Conservation (phyloP, 1,140 invertebrate genomes). For the Dinothrombium tinctorium region DNA sequence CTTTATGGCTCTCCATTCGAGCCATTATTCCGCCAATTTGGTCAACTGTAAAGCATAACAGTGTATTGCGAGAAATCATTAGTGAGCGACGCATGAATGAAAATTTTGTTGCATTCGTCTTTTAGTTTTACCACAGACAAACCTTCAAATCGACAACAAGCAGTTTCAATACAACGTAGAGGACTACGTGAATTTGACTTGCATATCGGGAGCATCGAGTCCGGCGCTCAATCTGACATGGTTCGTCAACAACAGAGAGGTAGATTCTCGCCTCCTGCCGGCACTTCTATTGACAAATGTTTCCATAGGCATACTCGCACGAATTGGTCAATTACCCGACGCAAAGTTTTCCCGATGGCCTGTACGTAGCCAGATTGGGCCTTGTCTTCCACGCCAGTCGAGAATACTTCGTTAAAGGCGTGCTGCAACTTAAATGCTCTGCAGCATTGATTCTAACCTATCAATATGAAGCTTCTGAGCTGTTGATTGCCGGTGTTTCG, state of each 20-base stretch:
- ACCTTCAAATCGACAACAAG: conserved; percentile 12
- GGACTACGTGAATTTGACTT: conserved; percentile 15
- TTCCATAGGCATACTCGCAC: neutral
- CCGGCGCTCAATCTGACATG: conserved; percentile 13
- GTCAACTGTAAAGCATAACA: too few relatives aligned
- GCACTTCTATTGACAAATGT: neutral
- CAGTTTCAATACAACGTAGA: conserved; percentile 12
- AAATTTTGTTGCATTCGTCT: conserved; percentile 3
- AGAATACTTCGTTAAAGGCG: conserved; percentile 3
- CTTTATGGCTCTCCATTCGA: neutral
- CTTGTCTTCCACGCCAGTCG: conserved; percentile 2
- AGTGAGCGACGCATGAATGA: too few relatives aligned
- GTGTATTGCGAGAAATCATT: too few relatives aligned
- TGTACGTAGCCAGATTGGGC: neutral
- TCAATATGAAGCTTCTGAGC: conserved; percentile 71
- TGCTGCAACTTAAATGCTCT: conserved; percentile 5
- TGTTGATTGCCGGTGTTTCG: conserved; percentile 26
- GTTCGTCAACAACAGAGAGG: conserved; percentile 15
- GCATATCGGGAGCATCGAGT: conserved; percentile 13
- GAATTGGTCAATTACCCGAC: neutral
- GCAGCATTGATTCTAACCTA: conserved; percentile 31
- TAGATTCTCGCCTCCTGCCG: conserved; percentile 2
- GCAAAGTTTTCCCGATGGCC: neutral
- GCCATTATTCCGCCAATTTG: neutral
- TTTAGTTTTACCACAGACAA: conserved; percentile 14